Conservation (phyloP, 1,140 invertebrate species). For the Ceratitis capitata region DNA sequence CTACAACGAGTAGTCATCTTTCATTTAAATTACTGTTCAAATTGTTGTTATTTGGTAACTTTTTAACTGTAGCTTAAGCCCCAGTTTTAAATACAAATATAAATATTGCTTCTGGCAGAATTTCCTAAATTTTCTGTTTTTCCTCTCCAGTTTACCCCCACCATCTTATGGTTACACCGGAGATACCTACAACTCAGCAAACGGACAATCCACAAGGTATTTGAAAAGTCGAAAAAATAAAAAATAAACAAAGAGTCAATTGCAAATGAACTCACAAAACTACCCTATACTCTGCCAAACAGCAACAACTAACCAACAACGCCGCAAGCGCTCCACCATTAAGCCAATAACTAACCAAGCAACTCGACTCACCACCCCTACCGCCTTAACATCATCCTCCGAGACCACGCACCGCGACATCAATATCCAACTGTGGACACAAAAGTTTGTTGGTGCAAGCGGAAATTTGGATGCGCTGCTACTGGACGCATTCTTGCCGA, state of each 20-base stretch:
- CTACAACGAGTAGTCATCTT: too few relatives aligned
- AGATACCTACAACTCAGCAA: not conserved
- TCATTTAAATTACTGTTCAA: too few relatives aligned
- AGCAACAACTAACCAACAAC: constrained; percentile 41
- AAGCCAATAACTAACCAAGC: not conserved
- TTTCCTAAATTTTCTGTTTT: too few relatives aligned
- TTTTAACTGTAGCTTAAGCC: too few relatives aligned
- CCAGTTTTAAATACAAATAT: too few relatives aligned
- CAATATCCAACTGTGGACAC: constrained; percentile 64
- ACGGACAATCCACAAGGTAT: not conserved
- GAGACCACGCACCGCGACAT: constrained; percentile 52
- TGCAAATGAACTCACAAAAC: constrained; percentile 4
- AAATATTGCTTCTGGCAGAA: too few relatives aligned
- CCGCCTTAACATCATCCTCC: not conserved
- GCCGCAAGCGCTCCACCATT: not conserved
- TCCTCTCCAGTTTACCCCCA: constrained; percentile 55
- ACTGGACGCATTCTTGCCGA: constrained; percentile 60
- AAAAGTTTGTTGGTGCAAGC: constrained; percentile 61
- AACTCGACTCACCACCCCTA: not conserved
- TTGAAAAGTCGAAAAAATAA: too few relatives aligned
- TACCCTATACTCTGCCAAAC: constrained; percentile 35
- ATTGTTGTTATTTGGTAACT: too few relatives aligned
- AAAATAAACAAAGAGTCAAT: constrained; percentile 35
- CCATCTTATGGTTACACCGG: constrained; percentile 58
- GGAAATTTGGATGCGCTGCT: constrained; percentile 62